Conservation (phyloP, 2,888 invertebrate species). For the Monochamus alternatus region DNA sequence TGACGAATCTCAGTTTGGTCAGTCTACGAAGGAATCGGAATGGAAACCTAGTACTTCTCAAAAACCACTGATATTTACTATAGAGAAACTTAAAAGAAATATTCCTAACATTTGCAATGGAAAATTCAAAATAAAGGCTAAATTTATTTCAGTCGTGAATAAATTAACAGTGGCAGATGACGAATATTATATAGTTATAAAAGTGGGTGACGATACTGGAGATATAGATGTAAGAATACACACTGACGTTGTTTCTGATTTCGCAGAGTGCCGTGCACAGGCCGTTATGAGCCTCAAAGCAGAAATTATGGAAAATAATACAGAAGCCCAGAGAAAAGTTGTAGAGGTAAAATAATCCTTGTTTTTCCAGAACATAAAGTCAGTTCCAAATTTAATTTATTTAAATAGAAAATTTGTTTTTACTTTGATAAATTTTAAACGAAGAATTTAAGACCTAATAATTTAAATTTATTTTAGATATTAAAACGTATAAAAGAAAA, state of each 20-base stretch:
- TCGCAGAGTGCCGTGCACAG: conserved; percentile 72
- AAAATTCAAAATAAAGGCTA: conserved; percentile 74
- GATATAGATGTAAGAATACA: conserved; percentile 74
- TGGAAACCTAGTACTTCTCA: conserved; percentile 15
- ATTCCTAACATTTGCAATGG: conserved; percentile 66
- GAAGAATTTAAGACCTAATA: too few relatives aligned
- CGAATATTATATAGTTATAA: conserved; percentile 75
- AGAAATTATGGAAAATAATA: conserved; percentile 52
- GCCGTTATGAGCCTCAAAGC: conserved; percentile 54
- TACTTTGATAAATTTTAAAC: too few relatives aligned
- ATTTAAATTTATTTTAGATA: conserved; percentile 51
- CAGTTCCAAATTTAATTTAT: not conserved
- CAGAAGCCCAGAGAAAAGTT: conserved; percentile 53
- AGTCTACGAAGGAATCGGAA: not conserved
- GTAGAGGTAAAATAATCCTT: conserved; percentile 53
- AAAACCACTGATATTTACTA: conserved; percentile 49
- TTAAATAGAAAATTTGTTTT: not conserved
- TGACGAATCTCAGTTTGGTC: conserved; percentile 60
- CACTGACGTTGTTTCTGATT: conserved; percentile 73
- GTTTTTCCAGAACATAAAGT: too few relatives aligned
- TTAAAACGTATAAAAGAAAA: conserved; percentile 59
- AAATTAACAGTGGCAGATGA: conserved; percentile 74
- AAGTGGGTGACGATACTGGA: conserved; percentile 75
- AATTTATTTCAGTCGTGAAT: conserved; percentile 73
- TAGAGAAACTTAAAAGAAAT: conserved; percentile 57